Conservation (phyloP, 2,113 vertebrate genomes). For the Glareola pratincola region DNA sequence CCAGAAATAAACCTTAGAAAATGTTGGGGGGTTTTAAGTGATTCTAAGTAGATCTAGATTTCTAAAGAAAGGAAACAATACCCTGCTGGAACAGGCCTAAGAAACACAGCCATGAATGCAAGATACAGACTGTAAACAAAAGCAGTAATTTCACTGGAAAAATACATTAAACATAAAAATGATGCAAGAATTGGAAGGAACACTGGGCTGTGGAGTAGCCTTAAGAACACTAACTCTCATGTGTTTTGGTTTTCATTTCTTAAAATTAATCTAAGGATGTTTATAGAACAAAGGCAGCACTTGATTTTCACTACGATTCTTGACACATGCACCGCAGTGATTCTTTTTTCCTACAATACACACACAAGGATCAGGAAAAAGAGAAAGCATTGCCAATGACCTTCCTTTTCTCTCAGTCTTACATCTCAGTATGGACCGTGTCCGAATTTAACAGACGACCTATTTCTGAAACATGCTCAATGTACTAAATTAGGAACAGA, state of each 20-base stretch:
- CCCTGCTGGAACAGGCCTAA: not conserved
- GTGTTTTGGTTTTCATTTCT: not conserved
- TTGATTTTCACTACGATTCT: not conserved
- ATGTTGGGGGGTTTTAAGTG: not conserved
- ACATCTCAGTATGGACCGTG: not conserved
- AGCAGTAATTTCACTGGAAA: not conserved
- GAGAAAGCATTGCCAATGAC: not conserved
- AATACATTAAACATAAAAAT: not conserved
- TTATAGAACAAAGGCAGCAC: constrained; percentile 22
- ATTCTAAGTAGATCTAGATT: not conserved
- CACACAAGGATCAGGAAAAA: not conserved
- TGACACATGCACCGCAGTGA: not conserved
- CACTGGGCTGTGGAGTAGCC: not conserved
- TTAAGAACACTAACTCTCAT: not conserved
- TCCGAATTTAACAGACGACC: constrained; percentile 55
- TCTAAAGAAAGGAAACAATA: not conserved
- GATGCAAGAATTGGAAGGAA: constrained; percentile 34
- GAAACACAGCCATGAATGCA: not conserved
- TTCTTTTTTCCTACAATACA: not conserved
- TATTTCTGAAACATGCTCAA: constrained; percentile 42
- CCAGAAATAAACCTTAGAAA: not conserved
- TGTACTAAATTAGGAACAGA: constrained; percentile 55
- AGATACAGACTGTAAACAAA: not conserved
- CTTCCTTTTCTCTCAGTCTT: constrained; percentile 23
- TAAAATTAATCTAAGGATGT: not conserved